phyloP scores from a whole-genome alignment of 1,140 invertebrate species.

The Mamestra configurata region DNA sequence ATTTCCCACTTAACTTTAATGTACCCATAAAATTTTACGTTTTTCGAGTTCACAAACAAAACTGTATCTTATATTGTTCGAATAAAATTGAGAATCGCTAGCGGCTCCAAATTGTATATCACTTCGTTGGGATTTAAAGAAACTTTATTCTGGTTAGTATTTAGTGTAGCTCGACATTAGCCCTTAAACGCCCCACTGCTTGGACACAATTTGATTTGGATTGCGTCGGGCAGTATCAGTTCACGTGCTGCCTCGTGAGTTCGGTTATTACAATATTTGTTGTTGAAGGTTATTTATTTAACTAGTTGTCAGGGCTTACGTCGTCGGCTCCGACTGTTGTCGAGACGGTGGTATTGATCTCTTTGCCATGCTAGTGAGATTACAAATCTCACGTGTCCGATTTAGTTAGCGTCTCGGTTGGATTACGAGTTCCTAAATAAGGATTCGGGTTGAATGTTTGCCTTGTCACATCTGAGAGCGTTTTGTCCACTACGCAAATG shows the following conservation, averaged over 20 bases:
- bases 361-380: conserved; percentile 52
- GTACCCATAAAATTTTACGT: conserved; percentile 83
- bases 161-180: conserved; percentile 61
- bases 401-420: conserved; percentile 42
- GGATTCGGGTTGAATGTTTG: conserved; percentile 35
- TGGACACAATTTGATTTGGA: conserved; percentile 65
- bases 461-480: conserved; percentile 32
- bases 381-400: conserved; percentile 61
- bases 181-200: conserved; percentile 57
- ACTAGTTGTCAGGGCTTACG: conserved; percentile 70
- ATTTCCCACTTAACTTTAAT: conserved; percentile 87
- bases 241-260: conserved; percentile 61
- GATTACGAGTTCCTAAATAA: conserved; percentile 42
- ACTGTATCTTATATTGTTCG: conserved; percentile 62
- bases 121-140: conserved; percentile 72
- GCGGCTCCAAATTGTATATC: conserved; percentile 66
- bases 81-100: conserved; percentile 65
- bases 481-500: conserved; percentile 5
- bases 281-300: conserved; percentile 82
- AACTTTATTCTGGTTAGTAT: conserved; percentile 65
- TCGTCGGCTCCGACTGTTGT: conserved; percentile 66
- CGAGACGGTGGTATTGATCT: conserved; percentile 68
- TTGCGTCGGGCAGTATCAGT: conserved; percentile 52
- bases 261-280: conserved; percentile 84
- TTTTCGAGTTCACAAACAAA: conserved; percentile 55